Evolutionary conservation across 2,113 vertebrate genomes (phyloP), one percentile per base, ranked within the genome.

Genomic region (Siniperca knerii): DNA sequence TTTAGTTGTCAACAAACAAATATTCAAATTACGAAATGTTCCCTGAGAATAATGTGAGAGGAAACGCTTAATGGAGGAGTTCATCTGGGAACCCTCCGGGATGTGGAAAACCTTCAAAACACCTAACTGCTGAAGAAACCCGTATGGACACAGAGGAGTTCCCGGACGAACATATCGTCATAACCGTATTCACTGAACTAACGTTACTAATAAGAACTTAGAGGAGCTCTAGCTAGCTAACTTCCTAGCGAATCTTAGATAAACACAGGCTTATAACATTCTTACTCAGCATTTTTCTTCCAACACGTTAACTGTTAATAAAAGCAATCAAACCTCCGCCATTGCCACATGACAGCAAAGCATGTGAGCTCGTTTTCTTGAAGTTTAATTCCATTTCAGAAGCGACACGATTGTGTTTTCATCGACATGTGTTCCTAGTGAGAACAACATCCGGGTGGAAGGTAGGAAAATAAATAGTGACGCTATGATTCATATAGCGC

Each of bases 291-390:
- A 23, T 54, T 40, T 65, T n/a, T 33, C 11, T 68, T 23, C 18
- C 2, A 18, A 15, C 23, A 58, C 0, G 35, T 42, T 20, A 20
- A 44, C 8, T 23, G 8, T 3, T 18, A 29, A 33, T 12, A 69
- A 42, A 66, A 16, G 0, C 1, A 13, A 10, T 16, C 90, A 40
- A 37, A 96, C 96, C 96, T 93, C 79, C 77, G 40, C 89, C 92
- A 42, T 58, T 77, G 2, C 96, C 96, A 76, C 93, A 96, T 0
- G 87, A 78, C 60, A 97, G 86, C 64, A 97, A 82, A 33, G 93
- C 95, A 66, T n/a, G 83, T 0, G 96, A 97, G 2, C 15, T 87
- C 21, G 73, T 83, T 33, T 85, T 91, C 35, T 72, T 65, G 0
- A 5, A n/a, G 8, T 84, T 90, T 55, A 84, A 7, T 3, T 94